Evolutionary conservation across 2,797 vertebrate species (phyloP), one percentile per base, ranked within the genome.

Genomic region (Dryobates pubescens): DNA sequence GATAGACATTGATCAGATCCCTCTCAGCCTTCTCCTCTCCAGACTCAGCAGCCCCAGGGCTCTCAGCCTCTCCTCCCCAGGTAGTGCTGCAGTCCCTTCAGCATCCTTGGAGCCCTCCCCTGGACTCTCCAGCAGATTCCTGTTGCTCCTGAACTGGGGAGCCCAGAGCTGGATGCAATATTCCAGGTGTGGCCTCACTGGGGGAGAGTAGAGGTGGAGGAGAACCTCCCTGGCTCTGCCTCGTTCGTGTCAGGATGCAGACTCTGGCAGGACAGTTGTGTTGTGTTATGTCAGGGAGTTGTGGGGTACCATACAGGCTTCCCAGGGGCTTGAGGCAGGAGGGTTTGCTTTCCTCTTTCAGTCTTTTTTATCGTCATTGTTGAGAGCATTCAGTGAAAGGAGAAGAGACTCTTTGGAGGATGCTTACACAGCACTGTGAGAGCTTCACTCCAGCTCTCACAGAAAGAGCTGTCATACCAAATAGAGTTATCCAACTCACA

Each of bases 401-500:
- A 87, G 26, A 51, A 23, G 4, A n/a, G 26, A 7, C 29, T n/a
- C 54, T 63, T 3, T n/a, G 15, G 53, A 65, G 47, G 51, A 18
- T 82, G 41, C 58, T 88, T 79, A 47, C 29, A 45, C 14, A 22
- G 61, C 5, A 0, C 71, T 67, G n/a, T 58, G 58, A 34, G 81
- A 13, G 8, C 24, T 89, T 85, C 3, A 16, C 82, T 83, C 22
- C 26, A 23, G 36, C 71, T 81, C 17, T 54, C 43, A 30, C 1
- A 49, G 70, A 78, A 84, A 68, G 56, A 82, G 43, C 38, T 4
- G 6, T 77, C 64, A 68, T 20, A 38, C 19, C 24, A 71, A 73
- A 91, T 29, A 88, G 43, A 94, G 70, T 89, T 93, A 88, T 81
- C 86, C 89, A 36, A 93, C 92, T 94, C 85, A 79, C 87, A 13